These are phyloP conservation scores for Trogon surrucura DNA, from an alignment of 2,113 vertebrate genomes.

Conservation along the genomic window DNA sequence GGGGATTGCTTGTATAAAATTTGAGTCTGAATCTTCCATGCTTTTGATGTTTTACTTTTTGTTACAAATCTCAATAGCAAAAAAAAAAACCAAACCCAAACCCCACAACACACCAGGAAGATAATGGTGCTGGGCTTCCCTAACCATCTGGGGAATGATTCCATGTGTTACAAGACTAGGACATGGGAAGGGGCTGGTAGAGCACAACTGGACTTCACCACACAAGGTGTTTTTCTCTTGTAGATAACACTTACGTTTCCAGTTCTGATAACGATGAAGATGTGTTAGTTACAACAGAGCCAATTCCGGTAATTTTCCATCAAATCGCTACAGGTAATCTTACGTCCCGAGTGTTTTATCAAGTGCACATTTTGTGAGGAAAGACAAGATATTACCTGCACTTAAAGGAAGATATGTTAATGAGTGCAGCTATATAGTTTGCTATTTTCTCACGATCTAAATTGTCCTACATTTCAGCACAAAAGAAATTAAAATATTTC, in stretches of 20 bases:
- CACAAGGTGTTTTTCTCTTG: slow-evolving; percentile 21
- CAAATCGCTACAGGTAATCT: slow-evolving; percentile 87
- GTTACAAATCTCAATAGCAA: background rate
- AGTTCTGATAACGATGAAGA: slow-evolving; percentile 92
- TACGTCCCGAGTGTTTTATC: background rate
- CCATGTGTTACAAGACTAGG: background rate
- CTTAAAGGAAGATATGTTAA: background rate
- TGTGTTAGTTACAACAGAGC: slow-evolving; percentile 89
- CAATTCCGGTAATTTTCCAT: slow-evolving; percentile 91
- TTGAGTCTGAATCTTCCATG: background rate
- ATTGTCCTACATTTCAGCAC: background rate
- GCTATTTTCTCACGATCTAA: background rate
- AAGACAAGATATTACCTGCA: background rate
- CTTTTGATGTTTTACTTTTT: background rate
- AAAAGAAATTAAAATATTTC: background rate
- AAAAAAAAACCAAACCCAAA: background rate
- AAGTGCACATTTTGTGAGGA: background rate
- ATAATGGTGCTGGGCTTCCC: background rate
- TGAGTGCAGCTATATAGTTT: background rate
- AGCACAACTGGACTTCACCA: background rate
- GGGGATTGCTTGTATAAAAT: background rate
- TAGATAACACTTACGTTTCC: slow-evolving; percentile 92
- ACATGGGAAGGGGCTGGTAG: background rate
- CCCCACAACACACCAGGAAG: background rate
- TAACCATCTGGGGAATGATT: background rate